phyloP scores from a whole-genome alignment of 2,113 vertebrate genomes.

The Orthonyx spaldingii region DNA sequence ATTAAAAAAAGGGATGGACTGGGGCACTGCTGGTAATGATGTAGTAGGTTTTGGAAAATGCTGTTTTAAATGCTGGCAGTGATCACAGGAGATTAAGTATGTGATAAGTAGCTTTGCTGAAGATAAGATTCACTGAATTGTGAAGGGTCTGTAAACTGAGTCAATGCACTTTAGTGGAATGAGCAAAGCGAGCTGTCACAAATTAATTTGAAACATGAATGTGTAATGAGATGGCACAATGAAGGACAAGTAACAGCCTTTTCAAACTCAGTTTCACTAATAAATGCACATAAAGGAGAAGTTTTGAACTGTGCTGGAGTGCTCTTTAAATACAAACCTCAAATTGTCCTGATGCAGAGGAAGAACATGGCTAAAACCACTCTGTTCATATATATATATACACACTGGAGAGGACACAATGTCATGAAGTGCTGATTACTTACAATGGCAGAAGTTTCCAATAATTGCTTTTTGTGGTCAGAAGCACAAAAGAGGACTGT shows the following conservation, averaged over 20 bases:
- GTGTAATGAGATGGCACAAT: not conserved
- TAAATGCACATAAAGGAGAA: not conserved
- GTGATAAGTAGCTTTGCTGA: not conserved
- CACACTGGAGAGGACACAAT: not conserved
- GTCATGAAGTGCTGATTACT: not conserved
- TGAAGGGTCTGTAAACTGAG: not conserved
- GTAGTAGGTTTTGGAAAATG: not conserved
- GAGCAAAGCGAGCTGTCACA: not conserved
- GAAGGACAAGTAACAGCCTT: not conserved
- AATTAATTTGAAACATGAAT: not conserved
- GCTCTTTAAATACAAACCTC: not conserved
- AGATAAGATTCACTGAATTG: not conserved
- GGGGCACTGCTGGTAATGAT: not conserved
- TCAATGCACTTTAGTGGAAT: not conserved
- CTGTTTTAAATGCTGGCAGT: not conserved
- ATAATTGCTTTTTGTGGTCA: not conserved
- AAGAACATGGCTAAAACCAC: not conserved
- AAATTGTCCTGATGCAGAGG: not conserved
- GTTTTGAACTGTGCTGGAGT: not conserved
- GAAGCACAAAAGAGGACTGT: not conserved
- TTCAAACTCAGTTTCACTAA: not conserved
- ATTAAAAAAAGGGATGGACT: not conserved
- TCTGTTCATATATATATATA: not conserved
- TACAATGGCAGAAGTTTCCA: not conserved
- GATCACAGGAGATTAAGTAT: not conserved